A percentile compares a stretch with the other conserved stretches of the same genome.
Conservation (phyloP, 1,140 invertebrate species). For the Lepidotrigona ventralis region DNA sequence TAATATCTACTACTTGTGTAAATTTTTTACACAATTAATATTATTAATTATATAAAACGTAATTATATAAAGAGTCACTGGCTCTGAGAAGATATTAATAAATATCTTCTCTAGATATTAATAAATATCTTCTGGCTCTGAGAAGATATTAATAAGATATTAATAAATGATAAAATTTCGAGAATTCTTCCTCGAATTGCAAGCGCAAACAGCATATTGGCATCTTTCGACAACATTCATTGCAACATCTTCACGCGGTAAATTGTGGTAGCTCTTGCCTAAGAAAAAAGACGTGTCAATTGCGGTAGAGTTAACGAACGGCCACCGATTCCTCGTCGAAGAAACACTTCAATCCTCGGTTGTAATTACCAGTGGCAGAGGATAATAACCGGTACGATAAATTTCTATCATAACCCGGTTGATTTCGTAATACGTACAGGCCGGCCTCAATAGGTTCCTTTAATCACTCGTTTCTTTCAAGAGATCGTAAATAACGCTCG, state of each 20-base stretch:
- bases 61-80: neutral
- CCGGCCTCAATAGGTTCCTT: conserved; percentile 39
- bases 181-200: neutral
- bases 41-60: too few species aligned
- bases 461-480: conserved; percentile 37
- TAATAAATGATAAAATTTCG: too few species aligned
- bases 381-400: conserved; percentile 38
- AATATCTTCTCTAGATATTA: too few species aligned
- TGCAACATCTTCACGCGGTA: neutral
- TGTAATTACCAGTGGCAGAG: conserved; percentile 26
- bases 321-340: neutral
- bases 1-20: too few species aligned
- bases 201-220: neutral
- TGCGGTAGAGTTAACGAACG: conserved; percentile 1
- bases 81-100: neutral
- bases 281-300: conserved; percentile 2
- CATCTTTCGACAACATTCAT: neutral
- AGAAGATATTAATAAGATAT: too few species aligned
- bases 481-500: conserved; percentile 45
- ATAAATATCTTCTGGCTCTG: too few species aligned
- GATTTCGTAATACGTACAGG: conserved; percentile 24
- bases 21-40: too few species aligned
- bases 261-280: neutral
- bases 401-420: conserved; percentile 35
- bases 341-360: neutral